These are phyloP conservation scores for Crenuchus spilurus DNA, from an alignment of 2,797 vertebrate species.

Conservation along the genomic window DNA sequence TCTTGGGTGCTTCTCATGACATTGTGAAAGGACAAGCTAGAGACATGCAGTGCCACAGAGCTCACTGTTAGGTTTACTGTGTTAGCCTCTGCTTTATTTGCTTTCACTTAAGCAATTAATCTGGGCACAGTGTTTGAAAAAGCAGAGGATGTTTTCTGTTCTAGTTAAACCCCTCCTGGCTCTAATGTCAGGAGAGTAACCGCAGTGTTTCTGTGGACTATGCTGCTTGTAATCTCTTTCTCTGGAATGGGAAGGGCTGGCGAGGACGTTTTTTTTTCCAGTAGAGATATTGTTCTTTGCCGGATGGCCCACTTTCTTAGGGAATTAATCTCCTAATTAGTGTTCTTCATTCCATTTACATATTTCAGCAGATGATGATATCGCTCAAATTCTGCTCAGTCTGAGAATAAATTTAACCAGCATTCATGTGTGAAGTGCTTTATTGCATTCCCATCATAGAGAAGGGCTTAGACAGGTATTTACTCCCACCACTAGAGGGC, in stretches of 20 bases:
- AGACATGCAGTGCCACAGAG: background rate
- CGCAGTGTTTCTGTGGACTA: background rate
- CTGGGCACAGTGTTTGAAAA: background rate
- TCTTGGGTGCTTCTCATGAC: background rate
- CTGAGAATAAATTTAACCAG: background rate
- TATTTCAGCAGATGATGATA: conserved; percentile 5
- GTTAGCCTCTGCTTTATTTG: background rate
- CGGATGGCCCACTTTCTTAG: conserved; percentile 5
- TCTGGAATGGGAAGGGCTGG: background rate
- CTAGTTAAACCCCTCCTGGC: background rate
- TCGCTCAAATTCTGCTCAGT: background rate
- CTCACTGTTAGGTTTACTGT: background rate
- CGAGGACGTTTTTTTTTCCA: background rate
- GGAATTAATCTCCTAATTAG: conserved; percentile 6
- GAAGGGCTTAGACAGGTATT: background rate
- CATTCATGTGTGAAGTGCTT: background rate
- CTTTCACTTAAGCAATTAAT: background rate
- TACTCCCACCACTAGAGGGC: conserved; percentile 32
- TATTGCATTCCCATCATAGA: background rate
- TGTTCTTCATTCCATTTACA: conserved; percentile 12
- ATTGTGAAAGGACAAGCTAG: background rate
- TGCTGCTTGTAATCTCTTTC: background rate
- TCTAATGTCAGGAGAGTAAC: background rate
- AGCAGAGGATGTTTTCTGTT: background rate
- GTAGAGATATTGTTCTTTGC: background rate